A percentile compares a stretch with the other conserved stretches of the same genome.
Evolutionary conservation across 2,797 vertebrate genomes (phyloP).

Genomic region (Sebastes cheni): DNA sequence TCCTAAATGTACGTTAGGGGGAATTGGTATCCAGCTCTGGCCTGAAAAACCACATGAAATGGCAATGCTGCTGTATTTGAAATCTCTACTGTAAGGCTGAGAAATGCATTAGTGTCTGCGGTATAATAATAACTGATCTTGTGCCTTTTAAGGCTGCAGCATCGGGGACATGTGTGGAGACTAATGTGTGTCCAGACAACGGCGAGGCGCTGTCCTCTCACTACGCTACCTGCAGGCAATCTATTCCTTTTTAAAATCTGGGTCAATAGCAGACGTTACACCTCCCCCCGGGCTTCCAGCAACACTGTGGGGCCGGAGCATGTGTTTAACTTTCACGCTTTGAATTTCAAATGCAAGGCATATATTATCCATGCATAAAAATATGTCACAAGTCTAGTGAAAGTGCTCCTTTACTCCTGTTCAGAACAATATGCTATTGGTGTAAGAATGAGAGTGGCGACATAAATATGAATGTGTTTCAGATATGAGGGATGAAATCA

Average conservation of each 20-base stretch:
- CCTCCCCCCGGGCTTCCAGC: constrained; percentile 54
- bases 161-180: constrained; percentile 38
- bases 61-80: not conserved
- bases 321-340: constrained; percentile 72
- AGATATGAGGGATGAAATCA: constrained; percentile 18
- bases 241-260: constrained; percentile 75
- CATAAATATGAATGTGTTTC: constrained; percentile 29
- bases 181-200: constrained; percentile 69
- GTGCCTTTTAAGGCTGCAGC: constrained; percentile 33
- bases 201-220: constrained; percentile 54
- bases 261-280: constrained; percentile 77
- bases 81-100: not conserved
- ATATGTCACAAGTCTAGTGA: constrained; percentile 38
- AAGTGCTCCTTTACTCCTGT: constrained; percentile 26
- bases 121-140: constrained; percentile 28
- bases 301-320: constrained; percentile 60
- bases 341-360: constrained; percentile 70
- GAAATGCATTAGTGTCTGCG: constrained; percentile 17
- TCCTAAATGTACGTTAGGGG: not conserved
- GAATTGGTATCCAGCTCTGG: not conserved
- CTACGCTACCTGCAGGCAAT: constrained; percentile 68
- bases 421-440: constrained; percentile 14
- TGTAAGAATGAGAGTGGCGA: constrained; percentile 7
- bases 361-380: constrained; percentile 50
- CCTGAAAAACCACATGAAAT: constrained; percentile 19